Base-by-base conservation (phyloP, 2,888 invertebrate species). In the Spisula subtruncata region DNA sequence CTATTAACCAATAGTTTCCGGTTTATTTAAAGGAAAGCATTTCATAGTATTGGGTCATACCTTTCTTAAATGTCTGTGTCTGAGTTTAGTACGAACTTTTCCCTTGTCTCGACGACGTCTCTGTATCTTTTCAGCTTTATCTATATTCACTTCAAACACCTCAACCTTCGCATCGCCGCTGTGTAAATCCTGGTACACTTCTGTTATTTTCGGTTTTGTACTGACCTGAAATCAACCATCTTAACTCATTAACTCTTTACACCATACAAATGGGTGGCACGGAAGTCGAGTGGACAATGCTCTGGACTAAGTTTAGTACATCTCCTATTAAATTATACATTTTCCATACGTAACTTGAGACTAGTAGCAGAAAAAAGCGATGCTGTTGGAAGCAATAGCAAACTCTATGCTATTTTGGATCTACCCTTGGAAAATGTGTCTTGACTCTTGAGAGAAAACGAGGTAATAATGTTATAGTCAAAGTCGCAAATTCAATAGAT, bases 121-220 rank as follows among this genome's bases (percentile, higher is more conserved):
- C 25, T 83, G 66, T 6, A 25, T 66, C 20, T 46, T 29, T n/a
- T 82, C 51, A 10, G 51, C 51, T 29, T 51, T 81, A 32, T n/a
- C 71, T 4, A 82, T 18, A 35, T 82, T 51, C 12, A 86, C 71
- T 66, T 41, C 66, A 41, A 48, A 86, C n/a, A 86, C 71, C n/a
- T 82, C 48, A 51, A 71, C 71, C 10, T 18, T 86, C 29, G 35
- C 41, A 12, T 86, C 46, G 25, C n/a, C 60, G 12, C 86, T 81
- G 29, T 56, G 32, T 25, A n/a, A 16, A 46, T 60, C 80, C 29
- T 80, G 25, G 18, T 60, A 86, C 56, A 46, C 56, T 80, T 66
- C 35, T 25, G n/a, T 82, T 16, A 16, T 56, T 56, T 32, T 32
- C 35, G 29, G 32, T 81, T 32, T 82, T 35, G 35, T 82, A 20